Percentiles rank a stretch among this genome's conserved stretches.
phyloP scores from a whole-genome alignment of 2,797 vertebrate genomes.

The Anabacerthia variegaticeps region DNA sequence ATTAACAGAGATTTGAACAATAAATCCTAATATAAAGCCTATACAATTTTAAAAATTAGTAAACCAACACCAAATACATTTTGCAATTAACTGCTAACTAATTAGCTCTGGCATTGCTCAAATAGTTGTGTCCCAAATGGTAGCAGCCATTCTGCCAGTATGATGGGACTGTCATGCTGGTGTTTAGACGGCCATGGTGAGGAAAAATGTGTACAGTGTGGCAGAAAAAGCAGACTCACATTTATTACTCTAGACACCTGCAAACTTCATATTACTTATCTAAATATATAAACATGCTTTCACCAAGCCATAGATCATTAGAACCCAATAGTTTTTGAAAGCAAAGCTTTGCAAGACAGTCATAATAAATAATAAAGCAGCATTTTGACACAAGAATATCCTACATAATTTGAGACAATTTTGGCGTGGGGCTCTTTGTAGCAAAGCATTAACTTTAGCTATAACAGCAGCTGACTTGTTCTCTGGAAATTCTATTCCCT shows the following conservation, averaged over 20 bases:
- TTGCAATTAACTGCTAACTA: background rate
- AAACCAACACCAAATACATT: background rate
- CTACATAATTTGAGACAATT: background rate
- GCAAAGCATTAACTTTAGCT: background rate
- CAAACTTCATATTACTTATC: background rate
- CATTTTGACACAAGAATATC: background rate
- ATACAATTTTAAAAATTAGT: background rate
- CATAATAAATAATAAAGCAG: background rate
- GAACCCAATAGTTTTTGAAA: background rate
- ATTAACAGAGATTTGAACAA: background rate
- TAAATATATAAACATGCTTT: background rate
- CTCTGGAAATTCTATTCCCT: slow-evolving; percentile 38
- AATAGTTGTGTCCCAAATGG: background rate
- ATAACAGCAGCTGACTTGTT: background rate
- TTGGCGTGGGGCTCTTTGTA: background rate
- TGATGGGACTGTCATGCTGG: background rate
- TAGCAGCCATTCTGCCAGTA: background rate
- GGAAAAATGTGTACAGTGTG: background rate
- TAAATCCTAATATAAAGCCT: background rate
- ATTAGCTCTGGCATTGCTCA: background rate
- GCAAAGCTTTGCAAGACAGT: background rate
- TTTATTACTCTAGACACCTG: background rate
- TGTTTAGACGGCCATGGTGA: background rate
- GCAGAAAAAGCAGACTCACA: background rate
- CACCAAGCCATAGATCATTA: background rate